Base-by-base conservation (phyloP, 2,113 vertebrate genomes). In the Xyrauchen texanus region DNA sequence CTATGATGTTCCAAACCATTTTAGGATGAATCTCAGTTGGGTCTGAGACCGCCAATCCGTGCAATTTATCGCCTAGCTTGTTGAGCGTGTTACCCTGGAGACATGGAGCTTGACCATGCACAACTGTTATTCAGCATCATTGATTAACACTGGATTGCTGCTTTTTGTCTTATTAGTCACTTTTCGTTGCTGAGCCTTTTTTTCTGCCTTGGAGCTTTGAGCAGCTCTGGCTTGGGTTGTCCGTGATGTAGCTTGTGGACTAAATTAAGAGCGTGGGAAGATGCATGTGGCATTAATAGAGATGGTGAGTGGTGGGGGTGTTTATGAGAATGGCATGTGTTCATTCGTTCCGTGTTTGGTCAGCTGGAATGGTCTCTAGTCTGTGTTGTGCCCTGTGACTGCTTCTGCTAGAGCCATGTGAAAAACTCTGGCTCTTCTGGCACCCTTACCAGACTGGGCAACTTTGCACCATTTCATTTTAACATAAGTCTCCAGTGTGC, bases 311-410 rank as follows among this genome's bases (percentile, higher is more conserved):
- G 52, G 84, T 69, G 81, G 77, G 5, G 72, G 80, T 81, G 84
- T 88, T 89, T 89, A 85, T 80, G 80, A 73, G 85, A 87, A 83
- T 75, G 57, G 67, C 68, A 77, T 77, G 73, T 78, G 58, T 53
- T 80, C 69, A 71, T 83, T 46, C 55, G 61, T 57, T 85, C 76
- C 46, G 62, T 91, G 85, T 90, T 91, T 91, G 84, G 87, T 87
- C 87, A 90, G 88, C 86, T 91, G 90, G 81, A 84, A 55, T n/a
- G 62, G 10, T 68, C 58, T 68, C 58, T 75, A 82, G 77, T 85
- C 75, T 75, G 83, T 85, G 63, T 42, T 46, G 9, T 42, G 9
- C 72, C 53, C 82, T 63, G 64, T 65, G 72, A 89, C 21, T 15
- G 6, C 21, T 53, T 49, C 13, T 45, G 7, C 6, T 57, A 9